Evolutionary conservation across 2,888 invertebrate species (phyloP), one percentile per base, ranked within the genome.

Genomic region (Heliconius erato): DNA sequence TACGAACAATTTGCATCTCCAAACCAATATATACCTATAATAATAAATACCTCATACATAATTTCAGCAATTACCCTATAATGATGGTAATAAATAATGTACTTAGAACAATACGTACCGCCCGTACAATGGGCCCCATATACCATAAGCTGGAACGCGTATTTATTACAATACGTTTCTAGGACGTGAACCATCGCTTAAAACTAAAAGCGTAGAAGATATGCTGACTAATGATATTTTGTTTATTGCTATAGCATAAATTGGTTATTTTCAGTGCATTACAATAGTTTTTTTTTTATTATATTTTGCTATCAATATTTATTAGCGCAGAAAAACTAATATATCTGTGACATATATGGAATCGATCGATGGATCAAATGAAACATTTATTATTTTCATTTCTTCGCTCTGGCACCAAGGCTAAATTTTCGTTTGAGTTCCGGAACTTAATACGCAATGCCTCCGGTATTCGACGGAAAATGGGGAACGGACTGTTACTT

Each of bases 31-130:
- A 81, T 71, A 81, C 71, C 44, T 40, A 40, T 40, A 79, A 69
- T 40, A 79, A 69, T 74, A 72, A 67, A 79, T 69, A 80, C 65
- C 40, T 44, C 44, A 19, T 63, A 44, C 63, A 83, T 81, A 82
- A 78, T 79, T 78, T 81, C 65, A 77, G 72, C 79, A 84, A 84
- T 81, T 83, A 82, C 76, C 77, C 49, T 63, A 79, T 83, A 82
- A 76, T 81, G 79, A 83, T 80, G 82, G 71, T 77, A 72, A 82
- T 85, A 82, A 82, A 79, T 85, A 81, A 82, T 79, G 76, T 68
- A 79, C 79, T 79, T 84, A 78, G 85, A 84, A 85, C 85, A 85
- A 85, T 85, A 84, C 82, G 76, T 59, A 71, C 54, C 78, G 74
- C 81, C 74, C 76, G 71, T 80, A 84, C 85, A 85, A 84, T 85